Conservation (phyloP, 2,888 invertebrate species). For the Drosophila neonasuta region DNA sequence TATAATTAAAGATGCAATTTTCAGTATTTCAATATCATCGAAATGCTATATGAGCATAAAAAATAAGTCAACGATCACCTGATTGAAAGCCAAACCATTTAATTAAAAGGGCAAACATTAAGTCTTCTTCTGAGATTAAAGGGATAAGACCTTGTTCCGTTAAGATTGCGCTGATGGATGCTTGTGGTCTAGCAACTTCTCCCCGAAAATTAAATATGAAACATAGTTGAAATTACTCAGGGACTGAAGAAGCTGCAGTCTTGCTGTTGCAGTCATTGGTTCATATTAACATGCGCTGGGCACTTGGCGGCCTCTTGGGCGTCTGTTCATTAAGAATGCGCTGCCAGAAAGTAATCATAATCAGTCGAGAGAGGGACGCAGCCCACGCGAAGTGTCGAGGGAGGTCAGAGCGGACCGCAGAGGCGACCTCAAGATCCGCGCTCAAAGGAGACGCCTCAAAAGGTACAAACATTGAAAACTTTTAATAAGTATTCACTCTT, state of each 20-base stretch:
- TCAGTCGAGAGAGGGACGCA: conserved; percentile 28
- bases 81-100: not conserved
- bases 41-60: not conserved
- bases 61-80: not conserved
- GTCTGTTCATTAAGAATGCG: conserved; percentile 53
- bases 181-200: not conserved
- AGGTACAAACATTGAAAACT: conserved; percentile 67
- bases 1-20: not conserved
- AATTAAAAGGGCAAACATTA: not conserved
- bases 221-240: not conserved
- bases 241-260: not conserved
- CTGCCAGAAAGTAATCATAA: conserved; percentile 60
- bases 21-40: not conserved
- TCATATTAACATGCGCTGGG: conserved; percentile 29
- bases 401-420: conserved; percentile 3
- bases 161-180: not conserved
- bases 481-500: conserved; percentile 69
- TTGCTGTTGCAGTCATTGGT: conserved; percentile 3
- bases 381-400: conserved; percentile 30
- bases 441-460: conserved; percentile 46
- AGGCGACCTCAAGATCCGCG: conserved; percentile 32
- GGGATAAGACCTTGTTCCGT: not conserved
- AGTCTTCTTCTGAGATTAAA: not conserved
- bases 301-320: conserved; percentile 30
- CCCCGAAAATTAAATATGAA: not conserved